phyloP scores from a whole-genome alignment of 1,140 invertebrate species.

The Archivesica marissinica region DNA sequence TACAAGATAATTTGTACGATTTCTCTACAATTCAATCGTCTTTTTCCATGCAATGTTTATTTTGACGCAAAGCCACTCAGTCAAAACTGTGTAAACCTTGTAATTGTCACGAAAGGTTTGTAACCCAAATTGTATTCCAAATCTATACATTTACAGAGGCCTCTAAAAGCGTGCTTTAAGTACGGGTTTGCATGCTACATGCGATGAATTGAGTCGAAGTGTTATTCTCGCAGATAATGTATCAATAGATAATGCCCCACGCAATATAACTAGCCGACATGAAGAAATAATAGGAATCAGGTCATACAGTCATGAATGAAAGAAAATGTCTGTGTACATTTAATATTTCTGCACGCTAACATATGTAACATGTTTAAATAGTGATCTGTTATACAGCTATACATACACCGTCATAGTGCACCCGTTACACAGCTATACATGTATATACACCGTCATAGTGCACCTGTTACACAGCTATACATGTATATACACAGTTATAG shows the following conservation, averaged over 20 bases:
- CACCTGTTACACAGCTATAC: too few species aligned
- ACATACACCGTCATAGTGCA: too few species aligned
- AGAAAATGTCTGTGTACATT: not conserved
- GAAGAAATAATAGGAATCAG: conserved; percentile 22
- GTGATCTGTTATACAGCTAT: not conserved
- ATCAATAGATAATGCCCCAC: conserved; percentile 25
- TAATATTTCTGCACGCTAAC: not conserved
- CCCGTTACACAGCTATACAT: too few species aligned
- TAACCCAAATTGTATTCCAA: conserved; percentile 33
- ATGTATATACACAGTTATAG: too few species aligned
- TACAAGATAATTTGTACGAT: conserved; percentile 34
- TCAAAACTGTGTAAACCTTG: conserved; percentile 32
- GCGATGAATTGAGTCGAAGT: conserved; percentile 23
- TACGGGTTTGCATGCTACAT: conserved; percentile 41
- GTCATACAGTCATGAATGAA: conserved; percentile 19
- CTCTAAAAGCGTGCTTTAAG: conserved; percentile 36
- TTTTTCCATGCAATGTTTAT: conserved; percentile 47
- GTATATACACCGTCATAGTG: too few species aligned
- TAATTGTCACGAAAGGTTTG: conserved; percentile 43
- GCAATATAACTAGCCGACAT: conserved; percentile 18
- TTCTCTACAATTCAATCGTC: conserved; percentile 30
- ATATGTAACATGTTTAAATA: too few species aligned
- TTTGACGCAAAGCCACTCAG: conserved; percentile 27
- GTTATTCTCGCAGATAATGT: conserved; percentile 25
- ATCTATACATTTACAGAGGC: conserved; percentile 22